phyloP scores from a whole-genome alignment of 1,140 invertebrate species.

The Hestina assimilis region DNA sequence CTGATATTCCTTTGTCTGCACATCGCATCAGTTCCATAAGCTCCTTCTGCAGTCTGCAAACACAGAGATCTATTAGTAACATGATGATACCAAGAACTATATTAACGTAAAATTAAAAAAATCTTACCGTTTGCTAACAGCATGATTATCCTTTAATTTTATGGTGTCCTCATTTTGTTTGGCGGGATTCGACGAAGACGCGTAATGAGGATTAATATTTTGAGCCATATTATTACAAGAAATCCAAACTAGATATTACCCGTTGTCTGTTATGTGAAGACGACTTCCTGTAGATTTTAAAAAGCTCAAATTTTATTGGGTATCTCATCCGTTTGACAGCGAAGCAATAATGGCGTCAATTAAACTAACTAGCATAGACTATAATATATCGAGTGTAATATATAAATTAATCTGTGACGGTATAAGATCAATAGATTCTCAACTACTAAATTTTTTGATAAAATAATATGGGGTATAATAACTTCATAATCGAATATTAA shows the following conservation, averaged over 20 bases:
- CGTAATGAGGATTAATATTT: slow-evolving; percentile 89
- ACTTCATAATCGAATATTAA: too few relatives aligned
- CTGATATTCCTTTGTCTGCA: slow-evolving; percentile 94
- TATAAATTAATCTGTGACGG: background rate
- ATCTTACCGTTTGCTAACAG: slow-evolving; percentile 89
- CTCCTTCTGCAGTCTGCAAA: slow-evolving; percentile 88
- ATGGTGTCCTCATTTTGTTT: slow-evolving; percentile 88
- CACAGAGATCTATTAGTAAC: background rate
- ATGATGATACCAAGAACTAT: slow-evolving; percentile 2
- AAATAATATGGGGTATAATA: too few relatives aligned
- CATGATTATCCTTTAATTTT: slow-evolving; percentile 88
- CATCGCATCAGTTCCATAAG: slow-evolving; percentile 92
- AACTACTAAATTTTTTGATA: too few relatives aligned
- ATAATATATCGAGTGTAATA: background rate
- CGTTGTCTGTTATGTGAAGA: slow-evolving; percentile 61
- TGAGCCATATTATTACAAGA: slow-evolving; percentile 84
- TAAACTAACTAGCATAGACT: slow-evolving; percentile 9
- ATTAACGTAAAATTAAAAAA: slow-evolving; percentile 9
- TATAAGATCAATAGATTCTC: background rate
- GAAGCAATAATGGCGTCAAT: slow-evolving; percentile 62
- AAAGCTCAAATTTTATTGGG: slow-evolving; percentile 76
- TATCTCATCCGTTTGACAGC: slow-evolving; percentile 65
- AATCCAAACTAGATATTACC: slow-evolving; percentile 54
- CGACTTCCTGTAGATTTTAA: slow-evolving; percentile 75
- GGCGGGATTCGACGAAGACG: slow-evolving; percentile 81